phyloP scores from a whole-genome alignment of 2,113 vertebrate species.

The Lutjanus erythropterus region DNA sequence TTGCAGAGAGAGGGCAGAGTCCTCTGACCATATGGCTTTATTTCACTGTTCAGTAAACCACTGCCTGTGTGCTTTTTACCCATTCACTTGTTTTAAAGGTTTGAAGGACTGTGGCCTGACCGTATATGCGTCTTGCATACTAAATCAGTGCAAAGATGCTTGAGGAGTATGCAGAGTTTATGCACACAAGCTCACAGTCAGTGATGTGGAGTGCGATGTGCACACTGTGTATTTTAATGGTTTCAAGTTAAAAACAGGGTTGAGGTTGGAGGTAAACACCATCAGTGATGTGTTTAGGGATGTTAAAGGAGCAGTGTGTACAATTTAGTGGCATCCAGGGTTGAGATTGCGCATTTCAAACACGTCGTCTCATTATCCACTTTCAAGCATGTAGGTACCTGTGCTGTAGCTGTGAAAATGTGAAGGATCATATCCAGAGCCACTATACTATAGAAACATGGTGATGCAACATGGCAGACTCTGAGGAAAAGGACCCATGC shows the following conservation, averaged over 20 bases:
- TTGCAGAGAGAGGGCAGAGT: constrained; percentile 38
- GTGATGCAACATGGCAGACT: no score
- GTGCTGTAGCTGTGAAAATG: no score
- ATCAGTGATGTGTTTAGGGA: no score
- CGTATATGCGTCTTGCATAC: constrained; percentile 10
- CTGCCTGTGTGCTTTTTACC: constrained; percentile 23
- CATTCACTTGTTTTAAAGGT: constrained; percentile 43
- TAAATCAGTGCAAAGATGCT: constrained; percentile 9
- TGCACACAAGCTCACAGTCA: not conserved
- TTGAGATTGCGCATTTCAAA: no score
- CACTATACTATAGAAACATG: no score
- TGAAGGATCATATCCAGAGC: no score
- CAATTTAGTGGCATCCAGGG: no score
- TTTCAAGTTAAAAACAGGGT: not conserved
- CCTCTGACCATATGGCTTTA: constrained; percentile 40
- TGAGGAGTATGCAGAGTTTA: constrained; percentile 5
- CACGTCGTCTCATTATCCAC: no score
- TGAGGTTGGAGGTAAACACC: no score
- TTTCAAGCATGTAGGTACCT: no score
- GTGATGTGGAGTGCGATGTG: constrained; percentile 4
- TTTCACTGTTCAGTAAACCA: constrained; percentile 61
- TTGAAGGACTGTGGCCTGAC: constrained; percentile 15
- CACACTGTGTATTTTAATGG: not conserved
- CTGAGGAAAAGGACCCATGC: no score
- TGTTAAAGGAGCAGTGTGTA: no score